phyloP scores from a whole-genome alignment of 2,113 vertebrate genomes.

The Hippocampus guttulatus region DNA sequence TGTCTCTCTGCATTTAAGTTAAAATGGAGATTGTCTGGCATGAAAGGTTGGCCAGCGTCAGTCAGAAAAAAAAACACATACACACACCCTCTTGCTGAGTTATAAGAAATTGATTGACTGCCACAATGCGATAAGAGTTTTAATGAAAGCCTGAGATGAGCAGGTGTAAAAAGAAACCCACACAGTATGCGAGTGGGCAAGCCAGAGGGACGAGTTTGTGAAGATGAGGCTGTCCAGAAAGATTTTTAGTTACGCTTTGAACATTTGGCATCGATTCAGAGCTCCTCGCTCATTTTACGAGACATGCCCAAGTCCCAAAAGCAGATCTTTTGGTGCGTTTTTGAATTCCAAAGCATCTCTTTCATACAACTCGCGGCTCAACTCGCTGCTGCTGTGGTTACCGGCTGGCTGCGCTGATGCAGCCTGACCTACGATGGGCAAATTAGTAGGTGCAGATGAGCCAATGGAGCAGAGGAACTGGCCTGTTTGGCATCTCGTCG shows the following conservation, averaged over 20 bases:
- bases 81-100: conserved; percentile 16
- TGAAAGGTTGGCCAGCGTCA: conserved; percentile 2
- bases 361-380: conserved; percentile 14
- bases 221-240: conserved; percentile 37
- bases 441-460: conserved; percentile 67
- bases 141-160: conserved; percentile 66
- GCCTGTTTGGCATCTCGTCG: conserved; percentile 35
- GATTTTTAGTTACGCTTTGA: conserved; percentile 38
- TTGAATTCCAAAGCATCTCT: conserved; percentile 4
- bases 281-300: conserved; percentile 34
- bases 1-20: background rate
- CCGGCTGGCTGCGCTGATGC: conserved; percentile 34
- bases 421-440: conserved; percentile 38
- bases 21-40: background rate
- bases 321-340: conserved; percentile 17
- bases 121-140: conserved; percentile 52
- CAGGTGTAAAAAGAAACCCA: conserved; percentile 55
- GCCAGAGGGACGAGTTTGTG: conserved; percentile 47
- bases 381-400: conserved; percentile 51
- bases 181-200: conserved; percentile 10
- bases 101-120: conserved; percentile 55
- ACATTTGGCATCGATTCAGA: conserved; percentile 22
- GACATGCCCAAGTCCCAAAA: conserved; percentile 3
- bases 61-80: background rate
- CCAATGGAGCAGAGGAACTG: conserved; percentile 17